Evolutionary conservation across 2,113 vertebrate genomes (phyloP).

Genomic region (Etheostoma cragini): DNA sequence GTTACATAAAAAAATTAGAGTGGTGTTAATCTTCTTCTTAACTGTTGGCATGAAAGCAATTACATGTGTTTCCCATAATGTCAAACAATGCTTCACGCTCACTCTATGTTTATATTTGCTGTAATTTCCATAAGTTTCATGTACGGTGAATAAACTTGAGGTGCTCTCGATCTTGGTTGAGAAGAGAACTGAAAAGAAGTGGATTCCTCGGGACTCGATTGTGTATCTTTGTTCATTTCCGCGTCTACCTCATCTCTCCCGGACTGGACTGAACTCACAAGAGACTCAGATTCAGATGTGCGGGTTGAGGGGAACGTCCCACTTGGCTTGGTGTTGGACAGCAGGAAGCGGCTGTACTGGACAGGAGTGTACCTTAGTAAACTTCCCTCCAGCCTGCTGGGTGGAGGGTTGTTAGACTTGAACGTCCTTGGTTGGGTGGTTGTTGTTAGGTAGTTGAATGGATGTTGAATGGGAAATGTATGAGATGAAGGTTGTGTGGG

Average conservation of each 20-base stretch:
- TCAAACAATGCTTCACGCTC: not conserved
- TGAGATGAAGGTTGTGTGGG: slow-evolving; percentile 1
- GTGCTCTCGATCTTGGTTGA: slow-evolving; percentile 44
- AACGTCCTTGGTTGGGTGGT: slow-evolving; percentile 49
- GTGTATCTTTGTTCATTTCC: slow-evolving; percentile 18
- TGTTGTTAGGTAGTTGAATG: slow-evolving; percentile 30
- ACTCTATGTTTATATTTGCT: slow-evolving; percentile 75
- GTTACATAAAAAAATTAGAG: not conserved
- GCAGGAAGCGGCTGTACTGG: slow-evolving; percentile 80
- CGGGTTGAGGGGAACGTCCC: slow-evolving; percentile 20
- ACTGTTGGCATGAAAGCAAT: not conserved
- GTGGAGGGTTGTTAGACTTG: slow-evolving; percentile 52
- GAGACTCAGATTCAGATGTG: slow-evolving; percentile 26
- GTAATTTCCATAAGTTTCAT: slow-evolving; percentile 90
- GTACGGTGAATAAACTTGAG: slow-evolving; percentile 87
- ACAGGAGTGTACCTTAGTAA: slow-evolving; percentile 80
- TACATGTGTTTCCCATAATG: not conserved
- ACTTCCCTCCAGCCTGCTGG: slow-evolving; percentile 81
- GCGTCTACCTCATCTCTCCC: slow-evolving; percentile 53
- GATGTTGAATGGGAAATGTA: slow-evolving; percentile 15
- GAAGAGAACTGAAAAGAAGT: slow-evolving; percentile 14
- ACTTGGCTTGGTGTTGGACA: slow-evolving; percentile 28
- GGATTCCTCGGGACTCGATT: slow-evolving; percentile 36
- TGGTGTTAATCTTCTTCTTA: not conserved
- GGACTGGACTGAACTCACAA: slow-evolving; percentile 29